Conservation (phyloP, 1,140 invertebrate genomes). For the Megalopta genalis region DNA sequence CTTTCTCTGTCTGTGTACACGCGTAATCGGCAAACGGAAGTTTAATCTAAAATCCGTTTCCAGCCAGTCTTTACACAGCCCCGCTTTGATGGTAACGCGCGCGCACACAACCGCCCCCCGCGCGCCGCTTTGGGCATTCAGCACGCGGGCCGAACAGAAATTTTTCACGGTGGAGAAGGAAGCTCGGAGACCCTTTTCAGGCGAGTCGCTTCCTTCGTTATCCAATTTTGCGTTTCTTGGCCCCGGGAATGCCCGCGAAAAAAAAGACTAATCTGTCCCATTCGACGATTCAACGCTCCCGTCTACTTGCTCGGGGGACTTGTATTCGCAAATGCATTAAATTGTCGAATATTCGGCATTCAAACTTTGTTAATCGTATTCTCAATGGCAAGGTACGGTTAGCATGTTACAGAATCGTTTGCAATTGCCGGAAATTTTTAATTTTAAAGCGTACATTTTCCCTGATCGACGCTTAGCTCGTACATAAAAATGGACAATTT, state of each 20-base stretch:
- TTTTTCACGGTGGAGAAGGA: not conserved
- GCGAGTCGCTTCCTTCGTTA: not conserved
- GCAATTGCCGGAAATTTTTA: no score
- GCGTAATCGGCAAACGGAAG: constrained; percentile 35
- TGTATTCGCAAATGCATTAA: no score
- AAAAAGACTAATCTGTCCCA: not conserved
- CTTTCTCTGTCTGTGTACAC: constrained; percentile 19
- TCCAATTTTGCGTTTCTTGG: not conserved
- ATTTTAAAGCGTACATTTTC: no score
- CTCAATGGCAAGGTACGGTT: no score
- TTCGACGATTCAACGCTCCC: no score
- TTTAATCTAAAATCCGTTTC: constrained; percentile 39
- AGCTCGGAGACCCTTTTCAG: not conserved
- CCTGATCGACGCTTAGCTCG: no score
- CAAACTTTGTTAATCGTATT: no score
- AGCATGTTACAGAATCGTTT: no score
- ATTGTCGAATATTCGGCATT: no score
- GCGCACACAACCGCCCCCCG: not conserved
- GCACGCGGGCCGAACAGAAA: constrained; percentile 10
- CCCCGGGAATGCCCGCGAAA: not conserved
- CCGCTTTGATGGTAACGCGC: constrained; percentile 23
- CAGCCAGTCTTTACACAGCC: constrained; percentile 27
- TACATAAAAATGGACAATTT: no score
- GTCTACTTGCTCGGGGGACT: no score
- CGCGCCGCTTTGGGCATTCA: constrained; percentile 6